These are phyloP conservation scores for Odocoileus virginianus DNA, from an alignment of 2,113 vertebrate species.

Conservation along the genomic window DNA sequence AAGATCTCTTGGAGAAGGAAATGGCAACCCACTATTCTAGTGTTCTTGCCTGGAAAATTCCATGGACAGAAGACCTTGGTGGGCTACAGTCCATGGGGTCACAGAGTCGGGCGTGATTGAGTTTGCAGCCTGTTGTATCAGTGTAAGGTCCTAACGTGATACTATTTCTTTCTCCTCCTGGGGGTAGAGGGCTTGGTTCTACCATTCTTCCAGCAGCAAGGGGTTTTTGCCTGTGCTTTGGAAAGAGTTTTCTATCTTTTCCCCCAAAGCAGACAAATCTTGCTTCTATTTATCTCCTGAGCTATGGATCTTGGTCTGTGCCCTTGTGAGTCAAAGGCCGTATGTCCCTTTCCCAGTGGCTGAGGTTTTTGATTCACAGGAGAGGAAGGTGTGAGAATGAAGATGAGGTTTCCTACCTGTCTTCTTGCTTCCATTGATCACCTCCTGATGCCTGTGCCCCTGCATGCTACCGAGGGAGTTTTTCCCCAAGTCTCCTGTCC, in stretches of 20 bases:
- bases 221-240: not conserved
- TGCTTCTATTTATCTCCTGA: not conserved
- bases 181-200: not conserved
- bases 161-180: not conserved
- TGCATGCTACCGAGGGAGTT: too few relatives aligned
- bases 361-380: not conserved
- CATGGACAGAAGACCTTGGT: not conserved
- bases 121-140: not conserved
- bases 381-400: not conserved
- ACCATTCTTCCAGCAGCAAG: not conserved
- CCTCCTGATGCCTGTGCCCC: not conserved
- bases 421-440: not conserved
- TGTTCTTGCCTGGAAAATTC: not conserved
- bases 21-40: not conserved
- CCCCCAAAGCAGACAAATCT: not conserved
- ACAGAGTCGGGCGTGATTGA: not conserved
- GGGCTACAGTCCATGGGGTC: not conserved
- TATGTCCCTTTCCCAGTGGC: not conserved
- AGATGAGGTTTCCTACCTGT: not conserved
- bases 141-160: not conserved
- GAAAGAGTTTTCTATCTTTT: not conserved
- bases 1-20: not conserved
- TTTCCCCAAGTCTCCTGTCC: not conserved
- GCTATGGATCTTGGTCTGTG: not conserved
- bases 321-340: not conserved